phyloP scores from a whole-genome alignment of 1,140 invertebrate species.

The Cherax quadricarinatus region DNA sequence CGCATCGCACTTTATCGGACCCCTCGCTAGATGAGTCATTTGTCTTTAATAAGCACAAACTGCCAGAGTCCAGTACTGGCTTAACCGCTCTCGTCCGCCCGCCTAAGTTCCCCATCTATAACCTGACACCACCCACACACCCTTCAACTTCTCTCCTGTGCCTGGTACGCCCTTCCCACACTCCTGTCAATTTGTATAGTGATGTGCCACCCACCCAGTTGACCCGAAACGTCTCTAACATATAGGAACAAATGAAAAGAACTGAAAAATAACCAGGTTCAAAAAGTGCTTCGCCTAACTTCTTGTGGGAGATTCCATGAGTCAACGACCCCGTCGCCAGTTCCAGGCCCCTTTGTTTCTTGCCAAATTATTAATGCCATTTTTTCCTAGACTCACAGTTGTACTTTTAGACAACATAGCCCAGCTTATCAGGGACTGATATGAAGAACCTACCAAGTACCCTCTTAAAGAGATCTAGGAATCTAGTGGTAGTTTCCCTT shows the following conservation, averaged over 20 bases:
- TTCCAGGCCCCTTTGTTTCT: too few relatives aligned
- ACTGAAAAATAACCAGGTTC: too few relatives aligned
- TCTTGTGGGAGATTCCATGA: too few relatives aligned
- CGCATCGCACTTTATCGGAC: conserved; percentile 25
- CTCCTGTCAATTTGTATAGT: conserved; percentile 44
- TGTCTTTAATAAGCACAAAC: conserved; percentile 40
- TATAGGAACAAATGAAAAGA: background rate
- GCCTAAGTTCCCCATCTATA: conserved; percentile 28
- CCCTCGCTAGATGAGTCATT: conserved; percentile 35
- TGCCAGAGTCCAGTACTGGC: background rate
- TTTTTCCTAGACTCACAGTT: too few relatives aligned
- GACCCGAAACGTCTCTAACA: conserved; percentile 23
- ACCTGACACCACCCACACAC: background rate
- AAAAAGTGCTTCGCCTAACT: too few relatives aligned
- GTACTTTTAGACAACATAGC: too few relatives aligned
- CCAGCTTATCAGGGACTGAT: too few relatives aligned
- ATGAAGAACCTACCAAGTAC: too few relatives aligned
- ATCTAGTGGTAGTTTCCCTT: too few relatives aligned
- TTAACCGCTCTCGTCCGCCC: conserved; percentile 20
- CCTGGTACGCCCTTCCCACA: conserved; percentile 37
- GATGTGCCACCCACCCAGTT: conserved; percentile 31
- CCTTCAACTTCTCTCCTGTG: background rate
- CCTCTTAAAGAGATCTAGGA: too few relatives aligned
- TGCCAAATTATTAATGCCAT: too few relatives aligned
- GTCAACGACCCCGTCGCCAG: too few relatives aligned